Base-by-base conservation (phyloP, 2,113 vertebrate genomes). In the Thryonomys swinderianus region DNA sequence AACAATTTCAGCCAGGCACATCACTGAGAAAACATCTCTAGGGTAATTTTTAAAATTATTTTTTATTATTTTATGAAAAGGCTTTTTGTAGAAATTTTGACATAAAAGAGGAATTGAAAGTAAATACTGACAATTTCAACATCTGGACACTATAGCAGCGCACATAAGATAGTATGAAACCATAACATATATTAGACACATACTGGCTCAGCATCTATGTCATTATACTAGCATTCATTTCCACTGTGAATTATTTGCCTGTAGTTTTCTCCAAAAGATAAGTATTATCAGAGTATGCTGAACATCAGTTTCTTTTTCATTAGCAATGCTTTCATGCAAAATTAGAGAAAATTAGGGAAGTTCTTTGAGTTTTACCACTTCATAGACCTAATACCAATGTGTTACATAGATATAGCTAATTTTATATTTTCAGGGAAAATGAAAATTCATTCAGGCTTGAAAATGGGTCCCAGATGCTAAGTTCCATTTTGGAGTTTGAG, bases 21-120 rank as follows among this genome's bases (percentile, higher is more conserved):
- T 92, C 92, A 51, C 79, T 86, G 85, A 91, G 51, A 82, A 92
- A 96, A 71, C 89, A 73, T 64, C 84, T 94, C 40, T 81, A 88
- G 76, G 81, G 48, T 83, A 85, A 96, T n/a, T n/a, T n/a, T n/a
- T n/a, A n/a, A n/a, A n/a, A n/a, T n/a, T n/a, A n/a, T n/a, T n/a
- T n/a, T n/a, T n/a, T n/a, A 88, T 88, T 80, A 18, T 51, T 48
- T 81, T 30, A 7, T 16, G 30, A 85, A 88, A 40, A 84, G 73
- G 4, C 11, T 83, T 85, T 82, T 85, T 69, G n/a, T 74, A 85
- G 59, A 67, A 51, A 62, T 88, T 90, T 88, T 85, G n/a, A 80
- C 88, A 73, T 74, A 37, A 88, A 80, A 85, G 45, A 95, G 23
- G 34, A 61, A 64, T 30, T 87, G 71, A 92, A 78, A 21, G 80